These are phyloP conservation scores for Pipra filicauda DNA, from an alignment of 2,113 vertebrate species.

Conservation along the genomic window DNA sequence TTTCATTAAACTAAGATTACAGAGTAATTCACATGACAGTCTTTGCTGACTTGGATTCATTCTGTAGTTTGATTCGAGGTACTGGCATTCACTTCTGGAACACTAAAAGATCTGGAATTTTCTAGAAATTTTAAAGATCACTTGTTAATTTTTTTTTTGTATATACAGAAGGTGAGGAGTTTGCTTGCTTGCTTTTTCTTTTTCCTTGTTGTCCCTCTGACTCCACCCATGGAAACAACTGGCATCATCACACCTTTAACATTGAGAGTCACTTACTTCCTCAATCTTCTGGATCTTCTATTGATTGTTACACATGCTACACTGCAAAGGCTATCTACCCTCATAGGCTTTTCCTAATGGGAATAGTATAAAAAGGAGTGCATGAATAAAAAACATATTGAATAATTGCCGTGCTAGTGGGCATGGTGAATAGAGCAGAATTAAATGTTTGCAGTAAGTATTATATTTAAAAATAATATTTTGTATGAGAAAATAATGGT, in stretches of 20 bases:
- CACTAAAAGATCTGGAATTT: not conserved
- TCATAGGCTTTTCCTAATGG: not conserved
- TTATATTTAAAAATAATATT: not conserved
- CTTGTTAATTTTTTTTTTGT: not conserved
- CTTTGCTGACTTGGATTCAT: not conserved
- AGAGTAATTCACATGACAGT: not conserved
- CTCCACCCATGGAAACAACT: not conserved
- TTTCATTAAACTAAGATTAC: not conserved
- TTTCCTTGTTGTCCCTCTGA: not conserved
- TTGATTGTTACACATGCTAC: not conserved
- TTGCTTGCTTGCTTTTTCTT: not conserved
- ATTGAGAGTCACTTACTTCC: not conserved
- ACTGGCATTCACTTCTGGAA: not conserved
- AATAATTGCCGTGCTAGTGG: not conserved
- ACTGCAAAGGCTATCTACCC: not conserved
- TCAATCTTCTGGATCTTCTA: not conserved
- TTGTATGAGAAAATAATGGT: not conserved
- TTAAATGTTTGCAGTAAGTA: not conserved
- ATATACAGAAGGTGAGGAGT: not conserved
- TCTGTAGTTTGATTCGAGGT: not conserved
- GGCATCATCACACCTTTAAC: not conserved
- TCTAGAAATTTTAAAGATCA: not conserved
- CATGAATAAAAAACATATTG: not conserved
- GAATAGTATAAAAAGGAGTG: not conserved
- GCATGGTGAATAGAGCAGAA: accelerated